Percentiles rank a stretch among this genome's conserved stretches.
Evolutionary conservation across 2,797 vertebrate genomes (phyloP).

Genomic region (Botia kubotai): DNA sequence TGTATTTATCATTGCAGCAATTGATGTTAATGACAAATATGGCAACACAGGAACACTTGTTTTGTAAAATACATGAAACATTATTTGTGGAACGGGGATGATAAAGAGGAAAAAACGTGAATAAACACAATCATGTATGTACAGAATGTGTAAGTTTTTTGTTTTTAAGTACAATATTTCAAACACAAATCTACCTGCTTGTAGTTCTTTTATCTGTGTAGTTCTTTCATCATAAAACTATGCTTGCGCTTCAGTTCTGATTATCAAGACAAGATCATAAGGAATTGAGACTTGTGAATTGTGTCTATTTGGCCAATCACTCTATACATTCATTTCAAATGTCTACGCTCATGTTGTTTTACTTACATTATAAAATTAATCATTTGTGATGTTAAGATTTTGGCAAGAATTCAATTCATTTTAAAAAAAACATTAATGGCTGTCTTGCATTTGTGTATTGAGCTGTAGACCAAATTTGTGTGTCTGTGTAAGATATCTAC

Average conservation of each 20-base stretch:
- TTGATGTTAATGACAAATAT: constrained; percentile 3
- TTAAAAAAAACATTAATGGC: constrained; percentile 41
- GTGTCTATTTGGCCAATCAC: not conserved
- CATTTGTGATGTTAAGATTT: constrained; percentile 40
- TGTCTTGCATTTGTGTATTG: constrained; percentile 58
- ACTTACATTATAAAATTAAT: constrained; percentile 22
- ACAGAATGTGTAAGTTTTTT: not conserved
- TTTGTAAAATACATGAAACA: not conserved
- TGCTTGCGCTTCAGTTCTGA: not conserved
- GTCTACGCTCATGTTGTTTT: constrained; percentile 28
- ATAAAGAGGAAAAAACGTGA: not conserved
- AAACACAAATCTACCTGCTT: not conserved
- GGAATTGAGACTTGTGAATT: not conserved
- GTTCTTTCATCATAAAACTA: not conserved
- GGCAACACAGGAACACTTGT: not conserved
- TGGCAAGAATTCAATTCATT: constrained; percentile 33
- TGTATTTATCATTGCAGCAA: not conserved
- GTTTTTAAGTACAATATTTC: not conserved
- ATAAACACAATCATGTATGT: constrained; percentile 13
- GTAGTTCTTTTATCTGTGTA: not conserved
- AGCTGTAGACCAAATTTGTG: constrained; percentile 46
- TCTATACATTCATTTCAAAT: constrained; percentile 3
- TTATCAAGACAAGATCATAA: not conserved
- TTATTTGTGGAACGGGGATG: not conserved
- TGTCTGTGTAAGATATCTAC: constrained; percentile 58